These are phyloP conservation scores for Gavia stellata DNA, from an alignment of 2,113 vertebrate species.

Conservation along the genomic window DNA sequence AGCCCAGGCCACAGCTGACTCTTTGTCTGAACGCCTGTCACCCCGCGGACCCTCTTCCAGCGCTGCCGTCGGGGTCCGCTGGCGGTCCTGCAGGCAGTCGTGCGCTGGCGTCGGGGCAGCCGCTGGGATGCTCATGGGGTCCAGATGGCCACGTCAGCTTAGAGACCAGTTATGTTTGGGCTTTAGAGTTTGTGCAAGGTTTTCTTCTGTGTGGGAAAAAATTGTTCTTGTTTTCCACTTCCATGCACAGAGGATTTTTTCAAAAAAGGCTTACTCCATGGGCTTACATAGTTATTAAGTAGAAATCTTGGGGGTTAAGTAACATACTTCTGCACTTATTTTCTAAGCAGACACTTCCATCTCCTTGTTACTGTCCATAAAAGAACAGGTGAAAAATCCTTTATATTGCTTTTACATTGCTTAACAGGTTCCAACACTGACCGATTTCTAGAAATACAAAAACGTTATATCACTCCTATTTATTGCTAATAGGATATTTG, in stretches of 20 bases:
- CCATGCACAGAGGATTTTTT: not conserved
- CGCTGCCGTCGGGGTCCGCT: fast-evolving
- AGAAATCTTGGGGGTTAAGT: not conserved
- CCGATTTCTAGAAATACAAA: not conserved
- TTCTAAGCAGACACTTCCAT: not conserved
- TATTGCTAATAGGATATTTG: not conserved
- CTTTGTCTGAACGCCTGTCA: not conserved
- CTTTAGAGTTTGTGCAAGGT: not conserved
- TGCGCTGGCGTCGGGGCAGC: not conserved
- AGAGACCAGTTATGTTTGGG: not conserved
- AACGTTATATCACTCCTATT: not conserved
- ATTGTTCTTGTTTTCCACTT: not conserved
- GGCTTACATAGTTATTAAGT: not conserved
- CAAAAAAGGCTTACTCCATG: not conserved
- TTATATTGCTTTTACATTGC: not conserved
- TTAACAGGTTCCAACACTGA: not conserved
- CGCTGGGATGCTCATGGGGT: not conserved
- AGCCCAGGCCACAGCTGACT: not conserved
- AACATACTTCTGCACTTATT: not conserved
- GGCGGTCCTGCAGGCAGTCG: not conserved
- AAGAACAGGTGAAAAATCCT: not conserved
- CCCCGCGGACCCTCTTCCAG: fast-evolving
- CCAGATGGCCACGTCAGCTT: not conserved
- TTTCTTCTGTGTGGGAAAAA: not conserved
- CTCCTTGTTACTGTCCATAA: not conserved